Percentiles rank a stretch among this genome's conserved stretches.
phyloP scores from a whole-genome alignment of 2,113 vertebrate species.

The Nansenia antarctica region DNA sequence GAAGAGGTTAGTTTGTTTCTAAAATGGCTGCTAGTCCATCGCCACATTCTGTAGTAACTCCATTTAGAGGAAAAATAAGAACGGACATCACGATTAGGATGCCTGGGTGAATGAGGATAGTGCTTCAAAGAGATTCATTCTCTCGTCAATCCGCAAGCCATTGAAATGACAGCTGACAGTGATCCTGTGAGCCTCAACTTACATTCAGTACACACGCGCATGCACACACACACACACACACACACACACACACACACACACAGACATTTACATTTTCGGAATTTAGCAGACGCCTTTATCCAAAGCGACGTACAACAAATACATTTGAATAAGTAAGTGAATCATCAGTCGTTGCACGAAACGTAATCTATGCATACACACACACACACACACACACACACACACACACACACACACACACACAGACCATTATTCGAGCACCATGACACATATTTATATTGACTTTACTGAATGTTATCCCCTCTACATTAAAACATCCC shows the following conservation, averaged over 20 bases:
- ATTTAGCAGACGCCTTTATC: no score
- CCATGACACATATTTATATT: slow-evolving; percentile 22
- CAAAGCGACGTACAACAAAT: no score
- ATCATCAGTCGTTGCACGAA: no score
- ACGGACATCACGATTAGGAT: neutral
- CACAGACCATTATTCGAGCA: slow-evolving; percentile 23
- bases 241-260: no score
- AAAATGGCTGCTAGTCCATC: neutral
- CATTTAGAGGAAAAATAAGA: neutral
- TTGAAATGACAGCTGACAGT: neutral
- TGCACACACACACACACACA: no score
- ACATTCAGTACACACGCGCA: neutral
- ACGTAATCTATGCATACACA: no score
- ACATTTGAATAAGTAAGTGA: no score
- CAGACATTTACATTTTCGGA: no score
- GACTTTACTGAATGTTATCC: slow-evolving; percentile 23
- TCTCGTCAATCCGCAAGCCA: neutral
- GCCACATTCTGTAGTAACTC: neutral
- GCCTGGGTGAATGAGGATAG: neutral
- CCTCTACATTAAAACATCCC: slow-evolving; percentile 21
- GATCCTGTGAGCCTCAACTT: neutral
- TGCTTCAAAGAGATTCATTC: neutral
- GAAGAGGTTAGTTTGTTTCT: neutral
- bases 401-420: neutral
- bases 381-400: no score